These are phyloP conservation scores for Drosophila grimshawi DNA, from an alignment of 1,140 invertebrate genomes.

Conservation along the genomic window DNA sequence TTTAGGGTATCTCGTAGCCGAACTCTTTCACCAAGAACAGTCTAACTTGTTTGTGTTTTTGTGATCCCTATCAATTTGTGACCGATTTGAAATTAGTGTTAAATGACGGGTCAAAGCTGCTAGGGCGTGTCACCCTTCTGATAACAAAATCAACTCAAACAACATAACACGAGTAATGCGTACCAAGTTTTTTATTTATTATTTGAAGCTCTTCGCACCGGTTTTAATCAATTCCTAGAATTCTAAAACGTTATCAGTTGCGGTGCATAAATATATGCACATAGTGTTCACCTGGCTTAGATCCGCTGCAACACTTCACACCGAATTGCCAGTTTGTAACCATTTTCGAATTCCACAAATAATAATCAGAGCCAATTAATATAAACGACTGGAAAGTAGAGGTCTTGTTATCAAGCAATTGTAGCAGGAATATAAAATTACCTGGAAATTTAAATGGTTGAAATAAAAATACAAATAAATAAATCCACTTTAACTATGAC, in stretches of 20 bases:
- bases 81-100: neutral
- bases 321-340: slow-evolving; percentile 5
- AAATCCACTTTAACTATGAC: neutral
- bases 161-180: neutral
- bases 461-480: neutral
- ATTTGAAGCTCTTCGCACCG: neutral
- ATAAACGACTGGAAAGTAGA: slow-evolving; percentile 1
- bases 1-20: no score
- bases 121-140: neutral
- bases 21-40: no score
- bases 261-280: neutral
- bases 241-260: slow-evolving; percentile 5
- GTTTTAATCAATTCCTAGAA: slow-evolving; percentile 19
- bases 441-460: slow-evolving; percentile 7
- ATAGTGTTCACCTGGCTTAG: neutral
- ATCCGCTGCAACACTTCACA: no score
- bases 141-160: slow-evolving; percentile 26
- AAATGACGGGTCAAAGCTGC: slow-evolving; percentile 4
- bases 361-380: slow-evolving; percentile 34
- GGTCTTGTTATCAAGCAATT: slow-evolving; percentile 4
- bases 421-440: neutral
- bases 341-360: slow-evolving; percentile 11
- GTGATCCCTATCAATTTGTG: neutral
- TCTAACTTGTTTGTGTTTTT: no score
- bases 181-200: neutral